Evolutionary conservation across 2,888 invertebrate genomes (phyloP), one percentile per base, ranked within the genome.

Genomic region (Platycheirus albimanus): DNA sequence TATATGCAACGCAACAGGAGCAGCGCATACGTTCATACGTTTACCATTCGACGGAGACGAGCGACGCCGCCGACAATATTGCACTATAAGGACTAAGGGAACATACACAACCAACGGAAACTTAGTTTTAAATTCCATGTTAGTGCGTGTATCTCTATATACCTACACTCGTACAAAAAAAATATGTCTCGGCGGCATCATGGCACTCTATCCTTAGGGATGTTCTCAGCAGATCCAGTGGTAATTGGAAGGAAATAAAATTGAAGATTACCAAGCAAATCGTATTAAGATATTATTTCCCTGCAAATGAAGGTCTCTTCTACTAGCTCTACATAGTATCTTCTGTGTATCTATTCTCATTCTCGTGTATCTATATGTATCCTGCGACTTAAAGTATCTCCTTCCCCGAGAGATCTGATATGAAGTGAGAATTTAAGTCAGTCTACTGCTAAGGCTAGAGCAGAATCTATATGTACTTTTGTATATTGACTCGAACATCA

Each of bases 161-260:
- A n/a, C n/a, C n/a, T n/a, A n/a, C n/a, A n/a, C n/a, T n/a, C n/a
- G n/a, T n/a, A n/a, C n/a, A n/a, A n/a, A n/a, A n/a, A n/a, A n/a
- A n/a, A n/a, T n/a, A n/a, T n/a, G n/a, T n/a, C n/a, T n/a, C n/a
- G n/a, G n/a, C n/a, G n/a, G n/a, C n/a, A n/a, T n/a, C n/a, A n/a
- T n/a, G n/a, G n/a, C n/a, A n/a, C n/a, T 38, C 10, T 24, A 13
- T 58, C 58, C 58, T 41, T 28, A 41, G 49, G 41, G 77, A 47
- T 52, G 30, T 63, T 19, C 24, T 61, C 61, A 61, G 36, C 61
- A 61, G 36, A 51, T 69, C 17, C 63, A 76, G 56, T 52, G 76
- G 76, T 76, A 80, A 80, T 80, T 80, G 76, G 76, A 70, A 56
- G 69, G 70, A 70, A 80, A 80, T 76, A 76, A 70, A 80, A 80